Evolutionary conservation across 1,140 invertebrate species (phyloP).

Genomic region (Magallana gigas): DNA sequence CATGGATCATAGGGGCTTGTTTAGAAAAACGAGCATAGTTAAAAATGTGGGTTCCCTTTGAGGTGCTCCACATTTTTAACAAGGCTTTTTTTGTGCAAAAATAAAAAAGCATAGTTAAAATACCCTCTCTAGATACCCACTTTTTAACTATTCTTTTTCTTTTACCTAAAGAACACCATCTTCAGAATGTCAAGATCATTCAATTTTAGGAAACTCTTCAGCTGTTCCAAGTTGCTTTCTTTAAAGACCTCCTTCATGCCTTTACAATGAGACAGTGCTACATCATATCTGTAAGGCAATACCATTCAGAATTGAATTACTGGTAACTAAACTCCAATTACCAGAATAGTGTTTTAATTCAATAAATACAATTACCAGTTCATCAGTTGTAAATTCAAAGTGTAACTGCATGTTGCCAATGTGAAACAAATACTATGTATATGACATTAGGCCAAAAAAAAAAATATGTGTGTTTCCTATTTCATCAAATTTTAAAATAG

Average conservation of each 20-base stretch:
- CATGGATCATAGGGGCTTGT: too few species aligned
- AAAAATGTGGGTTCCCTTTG: too few species aligned
- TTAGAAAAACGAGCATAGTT: too few species aligned
- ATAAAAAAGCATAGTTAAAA: too few species aligned
- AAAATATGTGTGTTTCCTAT: too few species aligned
- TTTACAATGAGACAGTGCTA: background rate
- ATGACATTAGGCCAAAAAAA: too few species aligned
- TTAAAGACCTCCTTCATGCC: background rate
- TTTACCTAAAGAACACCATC: background rate
- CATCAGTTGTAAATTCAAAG: background rate
- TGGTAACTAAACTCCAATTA: background rate
- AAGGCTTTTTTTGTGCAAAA: too few species aligned
- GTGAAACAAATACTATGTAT: background rate
- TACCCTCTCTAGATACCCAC: too few species aligned
- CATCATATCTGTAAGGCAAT: background rate
- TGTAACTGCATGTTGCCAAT: background rate
- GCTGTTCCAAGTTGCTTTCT: background rate
- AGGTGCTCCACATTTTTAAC: too few species aligned
- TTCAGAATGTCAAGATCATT: background rate
- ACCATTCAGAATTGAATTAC: background rate
- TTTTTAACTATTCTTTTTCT: too few species aligned
- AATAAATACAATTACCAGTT: background rate
- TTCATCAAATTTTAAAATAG: too few species aligned
- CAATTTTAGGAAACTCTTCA: background rate
- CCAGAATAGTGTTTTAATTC: background rate